These are phyloP conservation scores for Mimumesa dahlbomi DNA, from an alignment of 2,888 invertebrate genomes.

Conservation along the genomic window DNA sequence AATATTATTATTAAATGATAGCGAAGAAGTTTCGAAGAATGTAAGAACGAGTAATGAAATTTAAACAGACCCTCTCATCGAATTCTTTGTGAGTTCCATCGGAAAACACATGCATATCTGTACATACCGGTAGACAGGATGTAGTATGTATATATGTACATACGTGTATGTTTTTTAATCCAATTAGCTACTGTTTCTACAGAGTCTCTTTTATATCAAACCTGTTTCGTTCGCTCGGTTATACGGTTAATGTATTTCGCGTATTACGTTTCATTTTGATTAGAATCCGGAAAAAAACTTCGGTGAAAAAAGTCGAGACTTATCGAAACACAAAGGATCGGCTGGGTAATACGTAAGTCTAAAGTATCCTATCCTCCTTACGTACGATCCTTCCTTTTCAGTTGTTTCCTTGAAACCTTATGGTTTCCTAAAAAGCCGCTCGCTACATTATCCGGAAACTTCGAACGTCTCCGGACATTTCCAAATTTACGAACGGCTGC, in stretches of 20 bases:
- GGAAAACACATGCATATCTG: too few relatives aligned
- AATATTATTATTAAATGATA: too few relatives aligned
- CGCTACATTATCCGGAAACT: slow-evolving; percentile 45
- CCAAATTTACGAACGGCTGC: slow-evolving; percentile 50
- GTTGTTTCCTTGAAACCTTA: background rate
- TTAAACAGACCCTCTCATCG: background rate
- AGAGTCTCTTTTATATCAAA: slow-evolving; percentile 42
- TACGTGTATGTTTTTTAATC: slow-evolving; percentile 46
- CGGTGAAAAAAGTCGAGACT: background rate
- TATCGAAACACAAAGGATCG: slow-evolving; percentile 3
- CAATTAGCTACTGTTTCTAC: slow-evolving; percentile 46
- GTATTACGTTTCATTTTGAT: slow-evolving; percentile 46
- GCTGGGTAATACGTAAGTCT: too few relatives aligned
- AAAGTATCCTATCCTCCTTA: background rate
- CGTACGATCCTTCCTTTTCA: background rate
- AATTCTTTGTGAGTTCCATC: background rate
- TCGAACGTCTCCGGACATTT: slow-evolving; percentile 25
- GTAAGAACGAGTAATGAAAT: background rate
- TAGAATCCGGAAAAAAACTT: slow-evolving; percentile 26
- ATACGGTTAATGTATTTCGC: slow-evolving; percentile 8
- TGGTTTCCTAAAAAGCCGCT: slow-evolving; percentile 12
- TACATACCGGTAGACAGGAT: slow-evolving; percentile 2
- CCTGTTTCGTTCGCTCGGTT: slow-evolving; percentile 9
- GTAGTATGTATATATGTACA: background rate
- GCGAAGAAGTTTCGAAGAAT: background rate